Evolutionary conservation across 1,140 invertebrate genomes (phyloP), one percentile per base, ranked within the genome.

Genomic region (Pseudomyrmex cubaensis): DNA sequence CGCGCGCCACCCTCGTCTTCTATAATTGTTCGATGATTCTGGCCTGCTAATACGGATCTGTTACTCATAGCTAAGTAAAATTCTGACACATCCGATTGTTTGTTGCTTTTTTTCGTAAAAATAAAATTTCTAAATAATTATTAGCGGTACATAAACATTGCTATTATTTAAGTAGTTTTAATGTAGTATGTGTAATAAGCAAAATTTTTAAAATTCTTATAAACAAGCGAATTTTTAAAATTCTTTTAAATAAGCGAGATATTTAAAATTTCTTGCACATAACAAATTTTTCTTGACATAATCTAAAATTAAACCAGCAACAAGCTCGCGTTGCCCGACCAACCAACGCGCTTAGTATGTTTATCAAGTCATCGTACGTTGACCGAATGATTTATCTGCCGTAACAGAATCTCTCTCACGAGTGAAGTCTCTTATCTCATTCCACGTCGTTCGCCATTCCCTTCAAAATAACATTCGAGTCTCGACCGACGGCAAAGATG

Each of bases 21-120:
- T 80, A 80, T 80, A 80, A 80, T 80, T 78, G 76, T 70, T 78
- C 44, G 64, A 72, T 59, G 66, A 80, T 80, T 59, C 76, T 46
- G 48, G 4, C 2, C 7, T 35, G n/a, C 15, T 20, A 80, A 72
- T 20, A 17, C 35, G n/a, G 20, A 35, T 20, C 17, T 2, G 9
- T 80, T 50, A 72, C n/a, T 80, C 44, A 17, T 12, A 44, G 7
- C 22, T 64, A 9, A 12, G 48, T 59, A 3, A 61, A 7, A 74
- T 8, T 48, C 48, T 7, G 17, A 13, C 1, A 12, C 20, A 17
- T 20, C 2, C 22, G 9, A 4, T 0, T 1, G 12, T 25, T 25
- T 22, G 5, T 13, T 10, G 35, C 8, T 44, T 56, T 52, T 25
- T 15, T 12, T 44, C 0, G 35, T 7, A 20, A 66, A 76, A 66